Evolutionary conservation across 2,113 vertebrate species (phyloP), one percentile per base, ranked within the genome.

Genomic region (Perca fluviatilis): DNA sequence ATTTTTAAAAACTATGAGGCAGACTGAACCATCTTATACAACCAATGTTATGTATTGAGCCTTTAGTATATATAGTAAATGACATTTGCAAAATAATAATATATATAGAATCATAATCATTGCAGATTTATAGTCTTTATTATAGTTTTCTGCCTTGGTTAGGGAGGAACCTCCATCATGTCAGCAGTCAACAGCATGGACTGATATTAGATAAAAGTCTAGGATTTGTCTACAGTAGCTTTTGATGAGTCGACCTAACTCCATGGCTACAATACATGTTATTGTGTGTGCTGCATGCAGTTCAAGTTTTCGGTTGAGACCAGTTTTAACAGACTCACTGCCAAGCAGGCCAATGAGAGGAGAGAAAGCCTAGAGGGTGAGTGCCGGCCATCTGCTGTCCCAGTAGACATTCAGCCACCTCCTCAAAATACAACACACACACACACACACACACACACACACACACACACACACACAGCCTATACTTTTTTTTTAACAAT

Each of bases 301-400:
- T 54, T 81, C 46, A 61, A 5, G 58, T 56, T 77, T 70, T 77
- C 12, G 18, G 49, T 74, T 19, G 10, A 63, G 65, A 86, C 54
- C 40, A 61, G 36, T 72, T 88, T 83, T 33, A 74, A 54, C 57
- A 74, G 46, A 68, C 50, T 77, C 61, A 76, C 65, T 71, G 47
- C 66, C 77, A 46, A 66, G 36, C 76, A 53, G 75, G 77, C 81
- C 77, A 75, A 82, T 33, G 3, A 63, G 47, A 83, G 60, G 46
- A 73, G n/a, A 74, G 73, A 74, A 70, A 72, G 66, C 74, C 87
- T 69, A 13, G 12, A 82, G 82, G 91, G 68, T 19, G 19, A 71
- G 64, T 83, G 33, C 77, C 70, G 68, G 65, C 84, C 88, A 91
- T 89, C 90, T 89, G 88, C 75, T 80, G 56, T 82, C 72, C 82